A percentile compares a stretch with the other conserved stretches of the same genome.
These are phyloP conservation scores for Idaea straminata DNA, from an alignment of 2,888 invertebrate species.

Conservation along the genomic window DNA sequence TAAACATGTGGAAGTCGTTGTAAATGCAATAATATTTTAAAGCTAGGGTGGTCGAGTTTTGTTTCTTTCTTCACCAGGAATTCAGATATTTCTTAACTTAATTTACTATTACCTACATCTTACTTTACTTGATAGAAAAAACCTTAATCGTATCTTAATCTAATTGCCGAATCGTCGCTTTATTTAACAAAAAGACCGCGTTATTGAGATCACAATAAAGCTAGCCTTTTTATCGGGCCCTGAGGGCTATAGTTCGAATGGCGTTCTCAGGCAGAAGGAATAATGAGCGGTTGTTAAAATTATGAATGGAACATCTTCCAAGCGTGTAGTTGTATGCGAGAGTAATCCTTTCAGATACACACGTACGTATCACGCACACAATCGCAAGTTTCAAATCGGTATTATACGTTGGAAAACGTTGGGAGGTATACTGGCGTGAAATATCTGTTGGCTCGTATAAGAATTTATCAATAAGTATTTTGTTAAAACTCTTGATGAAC, in stretches of 20 bases:
- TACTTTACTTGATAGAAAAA: background rate
- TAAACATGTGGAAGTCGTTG: conserved; percentile 1
- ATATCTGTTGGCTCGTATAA: background rate
- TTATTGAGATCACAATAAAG: conserved; percentile 30
- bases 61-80: background rate
- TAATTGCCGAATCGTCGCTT: conserved; percentile 10
- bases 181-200: conserved; percentile 20
- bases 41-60: background rate
- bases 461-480: background rate
- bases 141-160: conserved; percentile 10
- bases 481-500: background rate
- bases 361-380: conserved; percentile 30
- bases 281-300: conserved; percentile 76
- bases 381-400: background rate
- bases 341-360: conserved; percentile 31
- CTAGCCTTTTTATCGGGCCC: conserved; percentile 46
- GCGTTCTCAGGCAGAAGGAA: conserved; percentile 53
- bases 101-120: background rate
- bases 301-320: conserved; percentile 73
- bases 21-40: background rate
- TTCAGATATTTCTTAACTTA: background rate
- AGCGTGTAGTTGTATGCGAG: conserved; percentile 42
- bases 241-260: conserved; percentile 50
- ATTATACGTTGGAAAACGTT: conserved; percentile 3
- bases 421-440: background rate